phyloP scores from a whole-genome alignment of 1,140 invertebrate species.

The Pogonomyrmex californicus region DNA sequence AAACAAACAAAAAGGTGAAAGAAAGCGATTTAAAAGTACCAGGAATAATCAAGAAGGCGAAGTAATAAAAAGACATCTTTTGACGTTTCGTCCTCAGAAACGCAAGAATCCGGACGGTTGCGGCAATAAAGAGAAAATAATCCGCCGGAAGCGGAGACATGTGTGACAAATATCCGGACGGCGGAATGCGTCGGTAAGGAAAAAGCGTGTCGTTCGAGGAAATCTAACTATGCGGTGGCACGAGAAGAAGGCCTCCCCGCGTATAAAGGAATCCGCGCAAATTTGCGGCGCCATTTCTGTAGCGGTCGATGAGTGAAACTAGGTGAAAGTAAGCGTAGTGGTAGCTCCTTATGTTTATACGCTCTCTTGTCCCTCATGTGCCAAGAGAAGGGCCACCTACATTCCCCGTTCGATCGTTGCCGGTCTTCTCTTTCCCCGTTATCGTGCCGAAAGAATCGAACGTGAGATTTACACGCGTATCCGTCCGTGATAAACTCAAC shows the following conservation, averaged over 20 bases:
- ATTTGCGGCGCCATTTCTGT: conserved; percentile 39
- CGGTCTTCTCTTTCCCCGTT: neutral
- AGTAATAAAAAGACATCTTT: neutral
- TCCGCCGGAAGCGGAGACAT: conserved; percentile 23
- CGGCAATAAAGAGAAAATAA: conserved; percentile 52
- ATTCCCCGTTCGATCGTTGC: neutral
- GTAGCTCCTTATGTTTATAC: neutral
- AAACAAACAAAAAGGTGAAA: too few relatives aligned
- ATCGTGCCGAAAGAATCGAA: conserved; percentile 2
- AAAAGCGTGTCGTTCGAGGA: conserved; percentile 48
- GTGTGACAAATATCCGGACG: neutral
- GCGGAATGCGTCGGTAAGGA: conserved; percentile 37
- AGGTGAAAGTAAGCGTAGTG: conserved; percentile 72
- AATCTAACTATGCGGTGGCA: conserved; percentile 40
- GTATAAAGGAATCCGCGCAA: conserved; percentile 43
- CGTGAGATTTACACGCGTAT: neutral
- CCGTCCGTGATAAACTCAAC: neutral
- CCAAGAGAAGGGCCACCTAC: conserved; percentile 43
- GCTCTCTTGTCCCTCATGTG: conserved; percentile 19
- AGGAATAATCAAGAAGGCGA: neutral
- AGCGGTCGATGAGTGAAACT: conserved; percentile 69
- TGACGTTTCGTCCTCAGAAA: neutral
- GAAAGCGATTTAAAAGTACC: neutral
- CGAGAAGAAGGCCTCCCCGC: neutral
- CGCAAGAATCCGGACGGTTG: neutral